These are phyloP conservation scores for Falco punctatus DNA, from an alignment of 2,113 vertebrate species.

Conservation along the genomic window DNA sequence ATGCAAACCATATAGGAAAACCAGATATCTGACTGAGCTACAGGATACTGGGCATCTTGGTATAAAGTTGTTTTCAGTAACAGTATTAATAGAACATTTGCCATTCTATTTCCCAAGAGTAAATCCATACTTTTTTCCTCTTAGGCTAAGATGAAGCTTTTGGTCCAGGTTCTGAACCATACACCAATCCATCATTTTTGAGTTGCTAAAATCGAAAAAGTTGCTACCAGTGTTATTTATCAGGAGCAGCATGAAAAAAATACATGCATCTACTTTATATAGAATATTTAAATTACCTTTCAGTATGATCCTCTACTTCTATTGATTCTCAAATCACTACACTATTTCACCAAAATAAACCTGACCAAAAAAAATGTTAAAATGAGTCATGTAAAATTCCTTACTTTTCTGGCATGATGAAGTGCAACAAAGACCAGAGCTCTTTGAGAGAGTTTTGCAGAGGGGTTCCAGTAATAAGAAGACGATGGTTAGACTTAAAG, in stretches of 20 bases:
- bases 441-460: constrained; percentile 98
- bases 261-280: fast-evolving
- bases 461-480: constrained; percentile 97
- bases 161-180: neutral
- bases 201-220: neutral
- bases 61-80: neutral
- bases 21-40: neutral
- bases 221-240: neutral
- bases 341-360: neutral
- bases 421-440: constrained; percentile 96
- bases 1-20: neutral
- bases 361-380: neutral
- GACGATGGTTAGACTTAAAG: constrained; percentile 96
- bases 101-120: neutral
- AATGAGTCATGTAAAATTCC: constrained; percentile 13
- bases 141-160: neutral
- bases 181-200: neutral
- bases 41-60: neutral
- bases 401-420: constrained; percentile 99
- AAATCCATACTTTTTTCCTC: neutral
- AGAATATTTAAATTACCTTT: neutral
- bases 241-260: neutral
- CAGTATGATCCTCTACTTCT: neutral
- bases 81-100: neutral
- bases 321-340: neutral